phyloP scores from a whole-genome alignment of 1,140 invertebrate genomes.

The Solen grandis region DNA sequence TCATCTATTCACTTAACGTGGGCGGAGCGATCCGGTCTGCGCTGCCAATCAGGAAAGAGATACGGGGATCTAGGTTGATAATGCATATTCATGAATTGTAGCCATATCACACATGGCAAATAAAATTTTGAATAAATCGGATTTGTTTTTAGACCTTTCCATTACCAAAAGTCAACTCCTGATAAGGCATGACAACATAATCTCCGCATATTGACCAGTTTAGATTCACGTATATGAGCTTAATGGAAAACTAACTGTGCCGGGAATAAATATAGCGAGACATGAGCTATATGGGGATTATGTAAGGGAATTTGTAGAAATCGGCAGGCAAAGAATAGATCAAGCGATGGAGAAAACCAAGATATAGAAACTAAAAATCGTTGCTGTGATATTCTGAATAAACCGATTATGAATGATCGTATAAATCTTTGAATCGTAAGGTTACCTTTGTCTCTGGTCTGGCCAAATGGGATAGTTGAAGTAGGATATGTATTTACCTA shows the following conservation, averaged over 20 bases:
- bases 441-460: too few species aligned
- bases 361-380: too few species aligned
- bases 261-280: too few species aligned
- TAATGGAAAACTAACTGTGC: conserved; percentile 48
- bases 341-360: too few species aligned
- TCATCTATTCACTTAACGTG: conserved; percentile 49
- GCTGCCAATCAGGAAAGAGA: conserved; percentile 38
- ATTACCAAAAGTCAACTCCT: conserved; percentile 46
- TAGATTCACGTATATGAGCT: conserved; percentile 8
- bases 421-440: too few species aligned
- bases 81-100: conserved; percentile 43
- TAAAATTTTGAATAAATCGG: conserved; percentile 17
- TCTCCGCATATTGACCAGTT: conserved; percentile 50
- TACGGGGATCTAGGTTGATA: conserved; percentile 43
- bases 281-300: too few species aligned
- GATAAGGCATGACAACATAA: conserved; percentile 49
- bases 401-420: too few species aligned
- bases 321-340: too few species aligned
- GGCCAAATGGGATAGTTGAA: too few species aligned
- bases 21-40: conserved; percentile 33
- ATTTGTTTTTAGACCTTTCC: conserved; percentile 33
- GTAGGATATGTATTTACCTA: too few species aligned
- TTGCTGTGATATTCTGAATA: too few species aligned
- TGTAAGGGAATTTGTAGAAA: too few species aligned
- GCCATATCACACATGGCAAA: conserved; percentile 26